phyloP scores from a whole-genome alignment of 1,140 invertebrate genomes.

The Spodoptera frugiperda region DNA sequence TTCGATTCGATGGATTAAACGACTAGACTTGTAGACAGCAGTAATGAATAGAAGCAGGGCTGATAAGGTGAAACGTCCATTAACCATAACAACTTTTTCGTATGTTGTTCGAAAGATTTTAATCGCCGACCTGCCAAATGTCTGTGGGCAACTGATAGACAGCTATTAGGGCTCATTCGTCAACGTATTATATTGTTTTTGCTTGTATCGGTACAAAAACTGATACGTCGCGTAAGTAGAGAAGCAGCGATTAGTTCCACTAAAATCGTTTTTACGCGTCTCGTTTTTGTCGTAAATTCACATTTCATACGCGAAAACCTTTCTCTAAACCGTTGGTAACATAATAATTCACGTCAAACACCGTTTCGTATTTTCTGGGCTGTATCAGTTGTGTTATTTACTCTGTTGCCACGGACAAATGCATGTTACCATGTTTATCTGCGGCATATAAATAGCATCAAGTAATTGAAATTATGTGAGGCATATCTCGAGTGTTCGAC shows the following conservation, averaged over 20 bases:
- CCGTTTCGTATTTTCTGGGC: not conserved
- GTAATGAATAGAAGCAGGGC: slow-evolving; percentile 7
- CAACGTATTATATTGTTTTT: not conserved
- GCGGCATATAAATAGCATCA: slow-evolving; percentile 6
- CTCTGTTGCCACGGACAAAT: not conserved
- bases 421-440: slow-evolving; percentile 10
- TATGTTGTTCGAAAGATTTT: slow-evolving; percentile 3
- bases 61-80: not conserved
- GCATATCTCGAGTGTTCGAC: slow-evolving; percentile 7
- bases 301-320: slow-evolving; percentile 28
- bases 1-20: slow-evolving; percentile 23
- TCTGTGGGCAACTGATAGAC: not conserved
- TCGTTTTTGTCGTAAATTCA: slow-evolving; percentile 17
- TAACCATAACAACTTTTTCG: slow-evolving; percentile 6
- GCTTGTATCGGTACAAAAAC: slow-evolving; percentile 5
- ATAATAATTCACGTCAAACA: slow-evolving; percentile 24
- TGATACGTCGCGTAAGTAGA: slow-evolving; percentile 28
- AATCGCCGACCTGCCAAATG: slow-evolving; percentile 10
- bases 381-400: slow-evolving; percentile 10
- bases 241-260: slow-evolving; percentile 26
- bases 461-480: slow-evolving; percentile 21
- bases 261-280: slow-evolving; percentile 14
- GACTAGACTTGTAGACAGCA: not conserved
- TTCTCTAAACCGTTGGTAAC: slow-evolving; percentile 25
- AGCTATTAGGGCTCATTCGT: slow-evolving; percentile 25